Base-by-base conservation (phyloP, 2,113 vertebrate genomes). In the Platanista minor region DNA sequence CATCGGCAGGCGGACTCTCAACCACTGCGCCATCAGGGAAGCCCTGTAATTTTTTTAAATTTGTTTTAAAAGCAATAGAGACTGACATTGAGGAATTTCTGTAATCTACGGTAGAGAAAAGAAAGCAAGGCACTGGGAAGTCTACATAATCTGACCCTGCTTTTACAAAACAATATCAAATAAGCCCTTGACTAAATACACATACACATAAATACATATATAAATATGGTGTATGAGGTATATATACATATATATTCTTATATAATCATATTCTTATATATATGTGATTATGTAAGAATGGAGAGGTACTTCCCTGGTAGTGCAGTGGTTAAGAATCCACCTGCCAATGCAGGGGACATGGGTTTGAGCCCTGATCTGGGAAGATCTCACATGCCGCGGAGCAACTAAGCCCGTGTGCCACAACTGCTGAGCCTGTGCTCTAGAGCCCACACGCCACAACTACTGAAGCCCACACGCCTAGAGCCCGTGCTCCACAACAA, bases 121-220 rank as follows among this genome's bases (percentile, higher is more conserved):
- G 66, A 69, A 92, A 89, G 18, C 25, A 90, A 90, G 36, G 21
- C 9, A 46, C 6, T 77, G 27, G 18, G 52, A 81, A 67, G 9
- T 85, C 9, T 59, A 20, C 4, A 9, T 66, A 46, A 78, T 69
- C 52, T 69, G 49, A 64, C 10, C 27, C 14, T 25, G 6, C n/a
- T 61, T 66, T 94, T 90, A 41, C 77, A 85, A 93, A 95, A 67
- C 14, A 59, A 64, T 33, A 39, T 52, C 27, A 94, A 77, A 78
- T 92, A 90, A 84, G 29, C 4, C 14, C 20, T 83, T 82, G 23
- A 62, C 25, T 84, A 90, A 72, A 80, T 25, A n/a, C 0, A 43
- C 14, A 64, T 14, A 59, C 14, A 36, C 2, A 62, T 27, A 33
- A 13, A 49, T 6, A 3, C 2, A 75, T 8, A 27, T 5, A 62